These are phyloP conservation scores for Phortica variegata DNA, from an alignment of 1,140 invertebrate genomes.

Conservation along the genomic window DNA sequence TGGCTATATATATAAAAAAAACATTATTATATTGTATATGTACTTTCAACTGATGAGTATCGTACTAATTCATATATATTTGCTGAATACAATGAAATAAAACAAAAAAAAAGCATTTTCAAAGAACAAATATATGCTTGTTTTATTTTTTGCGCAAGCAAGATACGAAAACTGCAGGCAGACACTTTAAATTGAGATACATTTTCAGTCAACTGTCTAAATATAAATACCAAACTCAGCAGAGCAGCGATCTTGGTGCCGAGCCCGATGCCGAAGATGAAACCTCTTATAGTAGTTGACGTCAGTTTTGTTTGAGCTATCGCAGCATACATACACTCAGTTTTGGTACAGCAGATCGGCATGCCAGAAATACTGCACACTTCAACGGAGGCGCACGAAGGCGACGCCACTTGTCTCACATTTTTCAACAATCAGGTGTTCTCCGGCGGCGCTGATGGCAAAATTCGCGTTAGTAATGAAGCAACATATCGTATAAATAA, in stretches of 20 bases:
- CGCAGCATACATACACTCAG: constrained; percentile 24
- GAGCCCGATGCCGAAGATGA: no score
- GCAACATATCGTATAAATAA: background rate
- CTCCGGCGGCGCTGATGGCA: constrained; percentile 56
- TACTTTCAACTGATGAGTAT: no score
- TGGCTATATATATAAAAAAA: constrained; percentile 14
- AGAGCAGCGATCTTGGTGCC: no score
- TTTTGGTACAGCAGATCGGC: background rate
- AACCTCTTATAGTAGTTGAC: no score
- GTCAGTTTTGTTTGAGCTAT: constrained; percentile 19
- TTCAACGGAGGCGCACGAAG: constrained; percentile 45
- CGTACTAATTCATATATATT: constrained; percentile 6
- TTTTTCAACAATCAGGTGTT: constrained; percentile 42
- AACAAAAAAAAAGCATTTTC: no score
- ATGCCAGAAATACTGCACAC: constrained; percentile 34
- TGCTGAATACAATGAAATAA: constrained; percentile 6
- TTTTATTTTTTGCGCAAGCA: no score
- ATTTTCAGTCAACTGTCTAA: no score
- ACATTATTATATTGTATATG: no score
- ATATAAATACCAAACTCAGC: no score
- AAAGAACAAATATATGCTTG: no score
- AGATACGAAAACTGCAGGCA: no score
- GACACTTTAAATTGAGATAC: no score
- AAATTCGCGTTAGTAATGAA: constrained; percentile 38
- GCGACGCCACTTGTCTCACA: constrained; percentile 42